Evolutionary conservation across 2,888 invertebrate species (phyloP).

Genomic region (Dolichomitus sp.): DNA sequence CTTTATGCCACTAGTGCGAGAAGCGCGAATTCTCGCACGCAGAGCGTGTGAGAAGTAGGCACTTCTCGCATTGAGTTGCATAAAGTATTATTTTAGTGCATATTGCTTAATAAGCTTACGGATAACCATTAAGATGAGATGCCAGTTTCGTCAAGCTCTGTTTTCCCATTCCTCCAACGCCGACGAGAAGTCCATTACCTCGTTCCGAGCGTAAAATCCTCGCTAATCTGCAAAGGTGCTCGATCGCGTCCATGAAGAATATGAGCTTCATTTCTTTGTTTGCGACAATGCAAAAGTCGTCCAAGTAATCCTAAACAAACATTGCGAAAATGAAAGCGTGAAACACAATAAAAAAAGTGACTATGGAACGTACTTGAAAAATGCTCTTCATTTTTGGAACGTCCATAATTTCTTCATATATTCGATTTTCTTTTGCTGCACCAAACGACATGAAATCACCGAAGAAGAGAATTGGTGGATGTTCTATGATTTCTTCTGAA

Average conservation of each 20-base stretch:
- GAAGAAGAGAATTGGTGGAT: slow-evolving; percentile 91
- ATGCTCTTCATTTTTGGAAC: slow-evolving; percentile 90
- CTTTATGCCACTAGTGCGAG: no score
- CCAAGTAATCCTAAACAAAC: slow-evolving; percentile 91
- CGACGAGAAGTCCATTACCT: slow-evolving; percentile 95
- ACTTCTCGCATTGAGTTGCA: no score
- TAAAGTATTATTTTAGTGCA: no score
- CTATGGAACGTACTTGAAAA: slow-evolving; percentile 88
- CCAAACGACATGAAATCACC: slow-evolving; percentile 95
- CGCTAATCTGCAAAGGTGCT: slow-evolving; percentile 95
- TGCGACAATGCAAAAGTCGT: slow-evolving; percentile 93
- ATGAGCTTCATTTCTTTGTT: slow-evolving; percentile 94
- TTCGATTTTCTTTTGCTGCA: slow-evolving; percentile 90
- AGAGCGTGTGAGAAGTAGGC: no score
- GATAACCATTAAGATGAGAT: slow-evolving; percentile 94
- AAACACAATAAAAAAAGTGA: neutral
- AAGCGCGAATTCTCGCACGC: no score
- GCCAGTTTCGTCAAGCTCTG: slow-evolving; percentile 95
- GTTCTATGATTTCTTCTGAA: slow-evolving; percentile 87
- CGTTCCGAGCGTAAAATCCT: slow-evolving; percentile 94
- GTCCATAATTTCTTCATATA: slow-evolving; percentile 95
- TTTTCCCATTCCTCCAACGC: slow-evolving; percentile 96
- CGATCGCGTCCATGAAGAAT: slow-evolving; percentile 95
- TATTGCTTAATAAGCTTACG: slow-evolving; percentile 83
- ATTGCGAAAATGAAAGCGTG: neutral